phyloP scores from a whole-genome alignment of 2,113 vertebrate species.

The Muntiacus muntjak region DNA sequence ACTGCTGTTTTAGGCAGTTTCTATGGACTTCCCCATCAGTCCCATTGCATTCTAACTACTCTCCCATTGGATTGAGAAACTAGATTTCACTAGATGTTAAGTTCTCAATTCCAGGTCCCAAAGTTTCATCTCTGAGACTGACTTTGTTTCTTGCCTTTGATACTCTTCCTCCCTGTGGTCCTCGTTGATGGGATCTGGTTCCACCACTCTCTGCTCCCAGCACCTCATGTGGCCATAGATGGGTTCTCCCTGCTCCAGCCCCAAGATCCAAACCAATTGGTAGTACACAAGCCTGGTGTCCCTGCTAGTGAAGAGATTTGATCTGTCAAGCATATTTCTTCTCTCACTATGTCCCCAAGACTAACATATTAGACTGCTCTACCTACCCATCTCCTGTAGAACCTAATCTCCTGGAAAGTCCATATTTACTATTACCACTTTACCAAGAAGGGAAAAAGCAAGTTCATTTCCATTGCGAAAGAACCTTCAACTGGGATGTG shows the following conservation, averaged over 20 bases:
- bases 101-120: background rate
- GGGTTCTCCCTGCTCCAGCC: background rate
- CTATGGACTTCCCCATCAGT: background rate
- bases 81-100: background rate
- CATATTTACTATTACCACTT: too few species aligned
- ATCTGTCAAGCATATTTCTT: background rate
- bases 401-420: background rate
- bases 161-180: background rate
- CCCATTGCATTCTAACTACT: background rate
- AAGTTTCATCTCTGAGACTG: background rate
- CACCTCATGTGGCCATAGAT: background rate
- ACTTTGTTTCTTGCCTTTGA: background rate
- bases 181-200: background rate
- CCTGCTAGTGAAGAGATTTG: background rate
- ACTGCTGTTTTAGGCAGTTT: background rate
- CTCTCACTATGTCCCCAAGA: background rate
- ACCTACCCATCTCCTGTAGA: background rate
- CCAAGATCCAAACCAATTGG: background rate
- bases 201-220: background rate
- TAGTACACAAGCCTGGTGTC: background rate
- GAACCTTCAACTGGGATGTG: background rate
- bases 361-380: background rate
- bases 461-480: background rate
- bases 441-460: background rate
- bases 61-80: background rate